A percentile compares a stretch with the other conserved stretches of the same genome.
Evolutionary conservation across 2,888 invertebrate species (phyloP).

Genomic region (Thecophora atra): DNA sequence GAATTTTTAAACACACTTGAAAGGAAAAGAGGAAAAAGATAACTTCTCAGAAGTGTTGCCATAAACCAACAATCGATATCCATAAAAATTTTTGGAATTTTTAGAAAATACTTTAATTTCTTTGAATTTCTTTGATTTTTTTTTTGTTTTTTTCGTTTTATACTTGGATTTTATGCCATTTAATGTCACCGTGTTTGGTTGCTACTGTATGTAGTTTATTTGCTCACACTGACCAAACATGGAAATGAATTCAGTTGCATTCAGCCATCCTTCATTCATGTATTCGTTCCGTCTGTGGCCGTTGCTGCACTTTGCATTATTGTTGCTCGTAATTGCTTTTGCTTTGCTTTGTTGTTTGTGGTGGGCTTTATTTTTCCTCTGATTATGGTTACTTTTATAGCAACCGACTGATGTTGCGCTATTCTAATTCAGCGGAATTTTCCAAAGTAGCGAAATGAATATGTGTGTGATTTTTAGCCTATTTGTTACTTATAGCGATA

Average conservation of each 20-base stretch:
- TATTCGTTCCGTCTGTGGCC: slow-evolving; percentile 17
- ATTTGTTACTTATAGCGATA: background rate
- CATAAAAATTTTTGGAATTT: too few species aligned
- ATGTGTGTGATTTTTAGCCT: too few species aligned
- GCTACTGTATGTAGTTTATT: background rate
- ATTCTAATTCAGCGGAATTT: background rate
- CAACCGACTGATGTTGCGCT: background rate
- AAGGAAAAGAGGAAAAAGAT: too few species aligned
- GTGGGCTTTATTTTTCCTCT: slow-evolving; percentile 1
- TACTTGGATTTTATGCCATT: too few species aligned
- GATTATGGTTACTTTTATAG: background rate
- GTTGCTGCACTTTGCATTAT: slow-evolving; percentile 13
- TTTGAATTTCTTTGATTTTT: too few species aligned
- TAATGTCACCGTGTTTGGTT: too few species aligned
- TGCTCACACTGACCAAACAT: background rate
- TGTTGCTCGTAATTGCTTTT: background rate
- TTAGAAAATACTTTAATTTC: too few species aligned
- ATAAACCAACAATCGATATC: too few species aligned
- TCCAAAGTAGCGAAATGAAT: background rate
- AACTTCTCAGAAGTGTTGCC: too few species aligned
- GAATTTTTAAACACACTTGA: too few species aligned
- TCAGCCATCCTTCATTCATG: too few species aligned
- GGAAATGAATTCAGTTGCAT: background rate
- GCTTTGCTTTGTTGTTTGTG: slow-evolving; percentile 12
- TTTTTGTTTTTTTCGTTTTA: too few species aligned